phyloP scores from a whole-genome alignment of 1,140 invertebrate genomes.

The Drosophila saltans region DNA sequence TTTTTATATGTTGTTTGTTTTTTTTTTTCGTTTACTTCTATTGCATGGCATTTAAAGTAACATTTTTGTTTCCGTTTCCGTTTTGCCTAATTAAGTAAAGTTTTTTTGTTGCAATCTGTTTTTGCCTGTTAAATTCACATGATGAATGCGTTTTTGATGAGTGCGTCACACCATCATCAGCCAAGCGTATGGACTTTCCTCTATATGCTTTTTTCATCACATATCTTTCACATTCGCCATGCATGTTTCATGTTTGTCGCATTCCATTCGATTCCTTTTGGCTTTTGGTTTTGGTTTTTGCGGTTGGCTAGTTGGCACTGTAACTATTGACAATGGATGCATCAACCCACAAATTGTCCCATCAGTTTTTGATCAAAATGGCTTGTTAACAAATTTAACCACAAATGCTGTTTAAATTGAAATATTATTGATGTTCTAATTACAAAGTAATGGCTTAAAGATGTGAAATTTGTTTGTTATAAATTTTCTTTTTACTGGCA shows the following conservation, averaged over 20 bases:
- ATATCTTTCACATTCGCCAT: slow-evolving; percentile 17
- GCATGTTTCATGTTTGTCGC: slow-evolving; percentile 62
- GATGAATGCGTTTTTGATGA: slow-evolving; percentile 73
- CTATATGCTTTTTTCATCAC: neutral
- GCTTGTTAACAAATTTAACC: slow-evolving; percentile 51
- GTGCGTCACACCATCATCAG: slow-evolving; percentile 9
- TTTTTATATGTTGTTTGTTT: neutral
- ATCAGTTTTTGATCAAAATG: slow-evolving; percentile 6
- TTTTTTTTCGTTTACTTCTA: slow-evolving; percentile 2
- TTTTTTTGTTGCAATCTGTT: slow-evolving; percentile 45
- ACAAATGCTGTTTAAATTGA: slow-evolving; percentile 40
- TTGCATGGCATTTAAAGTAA: slow-evolving; percentile 23
- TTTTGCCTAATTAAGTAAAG: slow-evolving; percentile 42
- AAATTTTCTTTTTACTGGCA: neutral
- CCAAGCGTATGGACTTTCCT: slow-evolving; percentile 16
- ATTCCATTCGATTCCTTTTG: slow-evolving; percentile 72
- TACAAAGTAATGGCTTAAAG: slow-evolving; percentile 2
- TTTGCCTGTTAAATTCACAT: slow-evolving; percentile 36
- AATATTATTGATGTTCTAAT: neutral
- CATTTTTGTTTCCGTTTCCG: slow-evolving; percentile 36
- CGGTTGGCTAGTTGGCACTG: slow-evolving; percentile 45
- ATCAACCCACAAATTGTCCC: slow-evolving; percentile 33
- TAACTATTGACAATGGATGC: slow-evolving; percentile 56
- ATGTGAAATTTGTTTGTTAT: neutral
- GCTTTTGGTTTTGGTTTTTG: slow-evolving; percentile 51